Evolutionary conservation across 2,113 vertebrate genomes (phyloP), one percentile per base, ranked within the genome.

Genomic region (Tichodroma muraria): DNA sequence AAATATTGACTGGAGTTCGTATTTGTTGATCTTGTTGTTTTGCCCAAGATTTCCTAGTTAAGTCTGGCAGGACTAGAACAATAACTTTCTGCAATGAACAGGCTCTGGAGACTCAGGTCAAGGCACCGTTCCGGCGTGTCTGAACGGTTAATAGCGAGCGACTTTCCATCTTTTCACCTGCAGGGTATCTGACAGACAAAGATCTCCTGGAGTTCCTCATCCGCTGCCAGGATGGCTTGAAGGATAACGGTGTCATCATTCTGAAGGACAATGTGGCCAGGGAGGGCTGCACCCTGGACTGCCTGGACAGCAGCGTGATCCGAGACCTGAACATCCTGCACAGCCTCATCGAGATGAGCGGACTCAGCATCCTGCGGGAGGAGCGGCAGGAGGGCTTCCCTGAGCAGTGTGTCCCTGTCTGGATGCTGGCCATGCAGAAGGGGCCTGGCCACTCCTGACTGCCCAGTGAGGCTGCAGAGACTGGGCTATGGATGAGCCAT

Each of bases 261-360:
- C 97, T 99, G 15, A 99, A 99, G 96, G 99, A 99, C 97, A 99
- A 99, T 70, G 99, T 99, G 97, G 99, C 98, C 11, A 98, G 98
- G 37, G 97, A 99, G 94, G 99, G 99, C 96, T 99, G 98, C 93
- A 96, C 98, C 92, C 97, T 99, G 69, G 99, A 99, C 76, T 97
- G 98, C 31, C 94, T 97, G 24, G 99, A 99, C 96, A 99, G 99
- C 97, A 99, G 98, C 40, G 97, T 99, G 83, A 99, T 98, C 86
- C 98, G 99, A 69, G 98, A 99, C 96, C 97, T 99, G 95, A 98
- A 98, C 96, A 98, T 99, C 95, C 98, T 99, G 89, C 97, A 52
- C 92, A 93, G 83, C 95, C 99, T 99, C 70, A 98, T 99, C 47
- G 91, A 92, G 68, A 98, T 98, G 97, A 98, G 98, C 5, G 99